Evolutionary conservation across 2,888 invertebrate genomes (phyloP), one percentile per base, ranked within the genome.

Genomic region (Thereva unica): DNA sequence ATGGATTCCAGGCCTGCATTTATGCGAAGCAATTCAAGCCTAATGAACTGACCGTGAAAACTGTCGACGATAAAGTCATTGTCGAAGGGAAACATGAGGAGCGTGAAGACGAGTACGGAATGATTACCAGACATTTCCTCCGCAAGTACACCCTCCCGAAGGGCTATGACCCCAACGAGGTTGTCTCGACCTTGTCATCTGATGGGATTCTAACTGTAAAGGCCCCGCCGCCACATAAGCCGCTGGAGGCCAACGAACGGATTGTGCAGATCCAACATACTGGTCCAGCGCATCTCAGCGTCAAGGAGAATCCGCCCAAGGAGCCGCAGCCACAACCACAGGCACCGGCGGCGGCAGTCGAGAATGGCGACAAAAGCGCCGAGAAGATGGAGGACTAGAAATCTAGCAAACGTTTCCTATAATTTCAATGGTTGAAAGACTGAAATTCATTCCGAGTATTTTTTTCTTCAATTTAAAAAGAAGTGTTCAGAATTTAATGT

Each of bases 21-120:
- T 91, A 92, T 76, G 89, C 92, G 0, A 87, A 89, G 73, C 89
- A 91, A 73, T 93, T 90, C 75, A 82, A 84, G 4, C 91, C 92
- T 0, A 86, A 89, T 8, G 91, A 92, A 77, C 88, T 93, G 49
- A 83, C 85, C 10, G 91, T 93, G 12, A 91, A 90, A 77, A 90
- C 90, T 0, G 84, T 87, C 0, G 91, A 90, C 6, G 86, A 88
- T 72, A 85, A 84, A 64, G 84, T 92, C 12, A 84, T 87, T 67
- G 84, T 90, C 8, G 88, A 92, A 76, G 92, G 89, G 0, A 90
- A 87, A 74, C 92, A 90, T 76, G 89, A 89, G 74, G 86, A 90
- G 69, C 87, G 87, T 71, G 84, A 84, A 38, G 89, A 90, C 70
- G 86, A 87, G 40, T 87, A 88, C 71, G 91, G 91, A 0, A 87